Evolutionary conservation across 2,888 invertebrate genomes (phyloP), one percentile per base, ranked within the genome.

Genomic region (Drosophila monieri): DNA sequence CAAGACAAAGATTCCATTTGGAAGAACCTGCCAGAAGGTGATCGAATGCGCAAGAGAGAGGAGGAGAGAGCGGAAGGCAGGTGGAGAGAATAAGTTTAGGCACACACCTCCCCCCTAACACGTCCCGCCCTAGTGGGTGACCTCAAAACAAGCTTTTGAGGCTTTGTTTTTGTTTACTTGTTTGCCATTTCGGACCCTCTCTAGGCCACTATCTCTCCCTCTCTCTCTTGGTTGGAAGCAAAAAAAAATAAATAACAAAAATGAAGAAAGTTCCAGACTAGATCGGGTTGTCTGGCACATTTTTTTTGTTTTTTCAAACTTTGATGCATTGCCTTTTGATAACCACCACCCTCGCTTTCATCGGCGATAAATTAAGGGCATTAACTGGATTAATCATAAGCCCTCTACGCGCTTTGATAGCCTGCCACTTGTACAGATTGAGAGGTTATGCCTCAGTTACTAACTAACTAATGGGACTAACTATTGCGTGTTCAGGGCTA

Each of bases 101-200:
- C 46, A 30, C 30, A 69, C 18, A 6, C 46, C n/a, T 60, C 51
- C 54, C 54, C 25, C 23, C 10, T 1, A 18, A 21, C 46, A 43
- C 47, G 37, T 9, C 35, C 18, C 6, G 35, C 49, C 35, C 61
- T 35, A 58, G 56, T 39, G 62, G 72, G 64, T 70, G 84, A 84
- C 84, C 81, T 81, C 74, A 81, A 79, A 80, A 78, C 68, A 49
- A 58, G 70, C 70, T 65, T 69, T 67, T 48, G 23, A 44, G 44
- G 66, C 44, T 47, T 52, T 69, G 70, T 71, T 71, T 54, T 71
- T 69, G 57, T 65, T 69, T 69, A 60, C 60, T 67, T 60, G 49
- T 46, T 66, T 66, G 61, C 61, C 61, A 64, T 64, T 61, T 60
- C 15, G 27, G 23, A 30, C 8, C n/a, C 61, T 9, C 49, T 39